These are phyloP conservation scores for Aegithalos caudatus DNA, from an alignment of 2,113 vertebrate species.

Conservation along the genomic window DNA sequence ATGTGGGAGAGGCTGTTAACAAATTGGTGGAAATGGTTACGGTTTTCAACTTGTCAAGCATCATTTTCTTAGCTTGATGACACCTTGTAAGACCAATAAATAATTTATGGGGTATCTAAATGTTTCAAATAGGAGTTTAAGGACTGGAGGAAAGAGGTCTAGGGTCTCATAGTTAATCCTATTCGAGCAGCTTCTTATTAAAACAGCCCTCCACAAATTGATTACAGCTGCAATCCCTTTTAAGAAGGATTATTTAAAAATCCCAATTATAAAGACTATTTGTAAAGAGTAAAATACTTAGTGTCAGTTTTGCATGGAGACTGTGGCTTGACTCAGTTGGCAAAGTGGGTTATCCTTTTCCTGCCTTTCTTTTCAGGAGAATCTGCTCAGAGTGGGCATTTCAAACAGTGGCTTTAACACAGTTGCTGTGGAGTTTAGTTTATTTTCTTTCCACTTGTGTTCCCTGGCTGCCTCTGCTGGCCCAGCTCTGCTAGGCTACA, in stretches of 20 bases:
- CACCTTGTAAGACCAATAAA: slow-evolving; percentile 58
- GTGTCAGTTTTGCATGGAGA: slow-evolving; percentile 47
- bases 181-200: slow-evolving; percentile 68
- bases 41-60: slow-evolving; percentile 56
- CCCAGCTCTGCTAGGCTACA: background rate
- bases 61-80: slow-evolving; percentile 51
- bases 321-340: slow-evolving; percentile 29
- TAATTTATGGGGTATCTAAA: slow-evolving; percentile 61
- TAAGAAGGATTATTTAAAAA: slow-evolving; percentile 74
- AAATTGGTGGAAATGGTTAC: slow-evolving; percentile 65
- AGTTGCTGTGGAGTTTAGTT: background rate
- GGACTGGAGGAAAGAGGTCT: slow-evolving; percentile 53
- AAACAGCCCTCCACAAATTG: slow-evolving; percentile 68
- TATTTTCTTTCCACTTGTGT: background rate
- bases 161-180: slow-evolving; percentile 66
- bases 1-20: slow-evolving; percentile 63
- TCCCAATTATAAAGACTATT: slow-evolving; percentile 73
- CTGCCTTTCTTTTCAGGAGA: slow-evolving; percentile 44
- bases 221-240: slow-evolving; percentile 74
- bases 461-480: background rate
- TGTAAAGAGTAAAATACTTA: slow-evolving; percentile 68
- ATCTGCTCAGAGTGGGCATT: slow-evolving; percentile 8
- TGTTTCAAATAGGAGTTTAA: slow-evolving; percentile 65
- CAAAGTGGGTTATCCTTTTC: slow-evolving; percentile 56
- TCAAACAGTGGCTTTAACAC: background rate